phyloP scores from a whole-genome alignment of 2,113 vertebrate species.

The Urocolius indicus region DNA sequence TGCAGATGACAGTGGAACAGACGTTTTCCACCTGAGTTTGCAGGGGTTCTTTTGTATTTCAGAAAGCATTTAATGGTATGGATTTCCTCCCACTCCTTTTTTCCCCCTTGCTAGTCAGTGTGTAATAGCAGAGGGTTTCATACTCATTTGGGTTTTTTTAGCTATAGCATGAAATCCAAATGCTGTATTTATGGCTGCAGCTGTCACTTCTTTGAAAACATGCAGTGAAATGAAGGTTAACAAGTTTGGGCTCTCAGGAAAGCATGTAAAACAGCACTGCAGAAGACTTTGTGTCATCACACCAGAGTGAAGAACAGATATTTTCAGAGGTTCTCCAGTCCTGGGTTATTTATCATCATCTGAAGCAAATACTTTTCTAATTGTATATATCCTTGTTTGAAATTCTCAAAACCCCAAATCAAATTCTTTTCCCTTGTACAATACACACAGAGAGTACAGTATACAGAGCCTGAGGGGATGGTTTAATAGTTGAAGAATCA shows the following conservation, averaged over 20 bases:
- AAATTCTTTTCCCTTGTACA: neutral
- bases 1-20: neutral
- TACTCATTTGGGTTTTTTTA: conserved; percentile 9
- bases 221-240: conserved; percentile 34
- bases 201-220: conserved; percentile 35
- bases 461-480: neutral
- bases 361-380: neutral
- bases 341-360: neutral
- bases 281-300: neutral
- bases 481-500: neutral
- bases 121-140: neutral
- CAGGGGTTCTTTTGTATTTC: neutral
- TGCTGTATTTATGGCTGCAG: conserved; percentile 38
- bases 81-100: neutral
- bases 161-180: neutral
- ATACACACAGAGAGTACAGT: neutral
- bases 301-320: neutral
- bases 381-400: neutral
- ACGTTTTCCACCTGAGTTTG: neutral
- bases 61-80: neutral
- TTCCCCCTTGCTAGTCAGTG: neutral
- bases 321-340: neutral
- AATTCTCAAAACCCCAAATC: neutral
- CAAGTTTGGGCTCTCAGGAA: conserved; percentile 19
- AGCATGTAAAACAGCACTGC: neutral